phyloP scores from a whole-genome alignment of 2,797 vertebrate species.

The Staurois parvus region DNA sequence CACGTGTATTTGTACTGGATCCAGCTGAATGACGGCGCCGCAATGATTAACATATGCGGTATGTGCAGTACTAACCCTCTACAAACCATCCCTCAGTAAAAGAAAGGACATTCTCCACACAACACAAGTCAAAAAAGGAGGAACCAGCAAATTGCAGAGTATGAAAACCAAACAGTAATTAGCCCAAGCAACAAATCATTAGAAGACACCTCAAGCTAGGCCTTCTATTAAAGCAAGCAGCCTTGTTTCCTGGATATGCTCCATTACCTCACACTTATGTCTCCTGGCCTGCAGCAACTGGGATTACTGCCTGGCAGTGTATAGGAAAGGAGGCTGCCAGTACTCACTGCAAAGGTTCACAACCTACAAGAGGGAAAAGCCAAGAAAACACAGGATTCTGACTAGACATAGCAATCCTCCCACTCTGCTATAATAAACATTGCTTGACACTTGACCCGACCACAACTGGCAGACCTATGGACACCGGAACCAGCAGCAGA shows the following conservation, averaged over 20 bases:
- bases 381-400: not conserved
- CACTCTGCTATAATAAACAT: not conserved
- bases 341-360: not conserved
- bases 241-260: conserved; percentile 7
- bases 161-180: conserved; percentile 35
- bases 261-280: conserved; percentile 33
- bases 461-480: not conserved
- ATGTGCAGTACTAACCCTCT: not conserved
- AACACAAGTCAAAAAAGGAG: not conserved
- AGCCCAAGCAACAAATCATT: conserved; percentile 10
- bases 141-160: not conserved
- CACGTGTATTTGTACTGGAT: not conserved
- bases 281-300: not conserved
- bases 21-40: not conserved
- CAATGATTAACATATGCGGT: not conserved
- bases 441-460: not conserved
- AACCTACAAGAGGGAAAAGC: not conserved
- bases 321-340: not conserved
- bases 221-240: conserved; percentile 4
- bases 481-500: not conserved
- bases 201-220: conserved; percentile 7
- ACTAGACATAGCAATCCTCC: conserved; percentile 7
- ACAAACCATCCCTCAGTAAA: not conserved
- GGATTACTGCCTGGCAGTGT: not conserved
- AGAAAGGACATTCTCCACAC: not conserved